A percentile compares a stretch with the other conserved stretches of the same genome.
phyloP scores from a whole-genome alignment of 1,140 invertebrate species.

The Belonocnema kinseyi region DNA sequence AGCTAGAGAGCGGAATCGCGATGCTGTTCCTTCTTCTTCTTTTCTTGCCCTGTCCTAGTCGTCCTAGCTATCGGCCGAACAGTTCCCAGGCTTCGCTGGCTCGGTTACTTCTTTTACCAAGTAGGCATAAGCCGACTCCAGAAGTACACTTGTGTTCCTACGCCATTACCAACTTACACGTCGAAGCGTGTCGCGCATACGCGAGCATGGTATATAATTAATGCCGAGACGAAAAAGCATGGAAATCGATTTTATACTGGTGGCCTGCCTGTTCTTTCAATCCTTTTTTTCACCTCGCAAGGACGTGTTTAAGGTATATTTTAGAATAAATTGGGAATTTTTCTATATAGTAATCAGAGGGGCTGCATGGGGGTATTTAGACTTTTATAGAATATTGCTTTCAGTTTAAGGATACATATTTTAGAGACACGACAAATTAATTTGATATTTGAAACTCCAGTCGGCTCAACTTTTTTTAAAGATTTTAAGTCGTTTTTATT shows the following conservation, averaged over 20 bases:
- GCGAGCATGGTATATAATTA: slow-evolving; percentile 22
- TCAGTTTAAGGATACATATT: too few relatives aligned
- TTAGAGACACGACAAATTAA: too few relatives aligned
- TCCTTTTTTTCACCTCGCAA: background rate
- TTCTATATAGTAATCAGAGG: too few relatives aligned
- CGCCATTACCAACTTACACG: slow-evolving; percentile 40
- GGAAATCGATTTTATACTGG: background rate
- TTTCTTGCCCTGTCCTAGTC: slow-evolving; percentile 41
- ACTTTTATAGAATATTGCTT: too few relatives aligned
- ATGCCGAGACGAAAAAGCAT: slow-evolving; percentile 19
- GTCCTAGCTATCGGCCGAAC: slow-evolving; percentile 47
- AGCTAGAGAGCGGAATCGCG: slow-evolving; percentile 38
- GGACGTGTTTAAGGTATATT: too few relatives aligned
- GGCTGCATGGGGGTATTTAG: too few relatives aligned
- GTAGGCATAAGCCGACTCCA: slow-evolving; percentile 38
- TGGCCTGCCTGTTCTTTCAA: background rate
- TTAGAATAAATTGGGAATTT: too few relatives aligned
- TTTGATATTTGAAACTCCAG: too few relatives aligned
- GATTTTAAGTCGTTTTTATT: too few relatives aligned
- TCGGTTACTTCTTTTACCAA: slow-evolving; percentile 51
- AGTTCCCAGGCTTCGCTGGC: slow-evolving; percentile 55
- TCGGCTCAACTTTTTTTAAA: too few relatives aligned
- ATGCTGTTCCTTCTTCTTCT: slow-evolving; percentile 50
- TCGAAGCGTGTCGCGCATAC: slow-evolving; percentile 39
- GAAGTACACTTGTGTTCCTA: background rate